Evolutionary conservation across 1,140 invertebrate species (phyloP), one percentile per base, ranked within the genome.

Genomic region (Drosophila athabasca): DNA sequence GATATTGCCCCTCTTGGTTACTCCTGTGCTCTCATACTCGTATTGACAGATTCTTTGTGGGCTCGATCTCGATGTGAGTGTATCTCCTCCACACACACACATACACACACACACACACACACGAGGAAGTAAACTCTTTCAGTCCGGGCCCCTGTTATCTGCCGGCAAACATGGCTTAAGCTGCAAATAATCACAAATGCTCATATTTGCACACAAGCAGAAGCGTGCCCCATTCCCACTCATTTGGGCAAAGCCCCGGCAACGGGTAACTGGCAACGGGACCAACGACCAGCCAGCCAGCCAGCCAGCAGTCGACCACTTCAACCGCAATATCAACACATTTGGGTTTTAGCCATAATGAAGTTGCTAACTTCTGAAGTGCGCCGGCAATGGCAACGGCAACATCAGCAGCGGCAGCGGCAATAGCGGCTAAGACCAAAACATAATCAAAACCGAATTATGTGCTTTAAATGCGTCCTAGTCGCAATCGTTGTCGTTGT

Each of bases 401-500:
- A 31, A 2, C n/a, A n/a, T n/a, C 8, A 2, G 29, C 29, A 61
- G 41, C n/a, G 46, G 43, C 55, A 70, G 66, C 57, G 51, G 62
- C 53, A 45, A 58, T 43, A 45, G 49, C 41, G 59, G 62, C 67
- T 84, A 68, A 80, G 72, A 80, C 83, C 84, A 89, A 88, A 88
- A 89, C 83, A 88, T 88, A 88, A 88, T 88, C 83, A 88, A 88
- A 88, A 88, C 83, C 83, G 79, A 88, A 88, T 88, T 88, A 88
- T 89, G 84, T 88, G 72, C 83, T 88, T 88, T 88, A 88, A 88
- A 88, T 88, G 83, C 83, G 83, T 77, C 59, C 68, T 70, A 58
- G 60, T 73, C 61, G 69, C 44, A 54, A 67, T 62, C 58, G 31
- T 31, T 31, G 29, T 35, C 3, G 39, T 13, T 31, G 2, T 65